Evolutionary conservation across 2,888 invertebrate species (phyloP), one percentile per base, ranked within the genome.

Genomic region (Prostheceraeus crozeri): DNA sequence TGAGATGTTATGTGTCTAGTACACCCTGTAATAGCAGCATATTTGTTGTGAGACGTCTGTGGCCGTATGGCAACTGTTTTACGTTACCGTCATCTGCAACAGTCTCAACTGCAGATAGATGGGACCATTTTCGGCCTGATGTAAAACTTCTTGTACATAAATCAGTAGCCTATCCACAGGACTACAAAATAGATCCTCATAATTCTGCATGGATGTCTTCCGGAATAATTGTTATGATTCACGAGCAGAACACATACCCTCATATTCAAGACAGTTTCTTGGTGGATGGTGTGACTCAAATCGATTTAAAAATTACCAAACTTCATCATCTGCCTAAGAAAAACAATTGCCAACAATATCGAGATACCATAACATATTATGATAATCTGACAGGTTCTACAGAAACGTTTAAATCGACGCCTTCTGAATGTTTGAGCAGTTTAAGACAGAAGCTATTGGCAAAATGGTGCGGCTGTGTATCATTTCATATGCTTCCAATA

Each of bases 351-450:
- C 35, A 59, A 25, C 35, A 25, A 1, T 23, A 16, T 11, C 58
- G 40, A 33, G 23, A 23, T 11, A 27, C 11, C 3, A 59, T 59
- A 27, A 16, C 33, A 19, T 59, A 59, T 30, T 30, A 19, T 21
- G 59, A 59, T 27, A 59, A 33, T 3, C 35, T 35, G n/a, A 59
- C 59, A 3, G 35, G 28, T n/a, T n/a, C n/a, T n/a, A n/a, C n/a
- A n/a, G n/a, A 3, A 23, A 36, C n/a, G n/a, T n/a, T n/a, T n/a
- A n/a, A n/a, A n/a, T n/a, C n/a, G n/a, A n/a, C n/a, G n/a, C n/a
- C n/a, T n/a, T n/a, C n/a, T n/a, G n/a, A n/a, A n/a, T n/a, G n/a
- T n/a, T n/a, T n/a, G n/a, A n/a, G n/a, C n/a, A n/a, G n/a, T n/a
- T n/a, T n/a, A n/a, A n/a, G n/a, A n/a, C n/a, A n/a, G n/a, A n/a